A percentile compares a stretch with the other conserved stretches of the same genome.
Evolutionary conservation across 2,113 vertebrate genomes (phyloP).

Genomic region (Nipponia nippon): DNA sequence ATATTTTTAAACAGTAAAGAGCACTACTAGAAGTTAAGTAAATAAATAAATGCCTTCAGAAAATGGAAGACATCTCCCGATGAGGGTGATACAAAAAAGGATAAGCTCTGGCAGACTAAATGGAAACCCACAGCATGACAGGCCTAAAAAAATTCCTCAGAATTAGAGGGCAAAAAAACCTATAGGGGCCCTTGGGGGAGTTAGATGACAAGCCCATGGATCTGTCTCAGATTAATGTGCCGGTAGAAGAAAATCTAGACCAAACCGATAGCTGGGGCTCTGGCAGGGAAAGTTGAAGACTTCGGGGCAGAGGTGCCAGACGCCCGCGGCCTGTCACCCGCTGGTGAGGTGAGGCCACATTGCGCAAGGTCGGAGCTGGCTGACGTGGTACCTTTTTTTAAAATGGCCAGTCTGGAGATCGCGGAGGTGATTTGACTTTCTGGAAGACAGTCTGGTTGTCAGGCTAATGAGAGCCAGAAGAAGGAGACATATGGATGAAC

Average conservation of each 20-base stretch:
- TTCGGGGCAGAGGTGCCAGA: not conserved
- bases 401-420: not conserved
- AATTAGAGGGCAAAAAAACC: not conserved
- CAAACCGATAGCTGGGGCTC: not conserved
- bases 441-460: not conserved
- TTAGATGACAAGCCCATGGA: not conserved
- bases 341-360: not conserved
- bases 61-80: not conserved
- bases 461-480: not conserved
- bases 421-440: not conserved
- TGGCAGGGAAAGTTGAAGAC: not conserved
- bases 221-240: not conserved
- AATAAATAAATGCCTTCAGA: not conserved
- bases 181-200: not conserved
- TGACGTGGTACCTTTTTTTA: not conserved
- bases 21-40: not conserved
- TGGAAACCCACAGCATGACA: not conserved
- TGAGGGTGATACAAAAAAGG: not conserved
- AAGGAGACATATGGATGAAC: not conserved
- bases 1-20: not conserved
- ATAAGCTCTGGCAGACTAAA: not conserved
- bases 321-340: accelerated
- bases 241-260: not conserved
- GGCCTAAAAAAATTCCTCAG: not conserved
- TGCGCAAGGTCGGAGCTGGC: not conserved